Evolutionary conservation across 1,140 invertebrate genomes (phyloP).

Genomic region (Drosophila lowei): DNA sequence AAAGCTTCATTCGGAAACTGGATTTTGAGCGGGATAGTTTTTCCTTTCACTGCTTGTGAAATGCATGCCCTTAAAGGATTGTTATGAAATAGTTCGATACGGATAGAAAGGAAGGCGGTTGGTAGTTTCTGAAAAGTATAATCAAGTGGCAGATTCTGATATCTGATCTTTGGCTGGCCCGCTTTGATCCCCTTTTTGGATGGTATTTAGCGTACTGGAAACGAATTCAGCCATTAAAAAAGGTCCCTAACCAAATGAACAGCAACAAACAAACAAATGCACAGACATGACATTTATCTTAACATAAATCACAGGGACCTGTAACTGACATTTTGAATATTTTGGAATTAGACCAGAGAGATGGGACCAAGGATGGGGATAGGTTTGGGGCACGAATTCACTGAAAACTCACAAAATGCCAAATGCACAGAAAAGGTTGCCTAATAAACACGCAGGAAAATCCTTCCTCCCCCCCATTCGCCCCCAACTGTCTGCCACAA

Average conservation of each 20-base stretch:
- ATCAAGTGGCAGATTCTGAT: background rate
- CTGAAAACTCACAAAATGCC: conserved; percentile 29
- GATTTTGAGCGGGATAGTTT: too few relatives aligned
- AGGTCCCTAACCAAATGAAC: background rate
- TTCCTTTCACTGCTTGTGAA: too few relatives aligned
- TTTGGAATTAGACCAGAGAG: conserved; percentile 2
- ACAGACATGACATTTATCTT: conserved; percentile 47
- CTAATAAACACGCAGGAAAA: conserved; percentile 39
- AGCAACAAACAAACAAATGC: conserved; percentile 29
- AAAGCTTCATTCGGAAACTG: too few relatives aligned
- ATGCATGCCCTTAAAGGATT: too few relatives aligned
- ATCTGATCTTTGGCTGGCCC: background rate
- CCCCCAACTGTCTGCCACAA: background rate
- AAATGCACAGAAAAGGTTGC: conserved; percentile 51
- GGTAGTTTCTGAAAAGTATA: background rate
- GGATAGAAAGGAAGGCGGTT: too few relatives aligned
- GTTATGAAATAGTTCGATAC: too few relatives aligned
- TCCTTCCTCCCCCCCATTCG: too few relatives aligned
- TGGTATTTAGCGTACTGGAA: conserved; percentile 2
- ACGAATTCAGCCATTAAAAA: conserved; percentile 21
- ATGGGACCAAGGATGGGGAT: too few relatives aligned
- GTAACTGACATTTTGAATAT: conserved; percentile 45
- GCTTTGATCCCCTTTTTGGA: background rate
- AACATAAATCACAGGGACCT: conserved; percentile 56
- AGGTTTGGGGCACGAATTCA: too few relatives aligned